Base-by-base conservation (phyloP, 2,113 vertebrate genomes). In the Muntiacus muntjak region DNA sequence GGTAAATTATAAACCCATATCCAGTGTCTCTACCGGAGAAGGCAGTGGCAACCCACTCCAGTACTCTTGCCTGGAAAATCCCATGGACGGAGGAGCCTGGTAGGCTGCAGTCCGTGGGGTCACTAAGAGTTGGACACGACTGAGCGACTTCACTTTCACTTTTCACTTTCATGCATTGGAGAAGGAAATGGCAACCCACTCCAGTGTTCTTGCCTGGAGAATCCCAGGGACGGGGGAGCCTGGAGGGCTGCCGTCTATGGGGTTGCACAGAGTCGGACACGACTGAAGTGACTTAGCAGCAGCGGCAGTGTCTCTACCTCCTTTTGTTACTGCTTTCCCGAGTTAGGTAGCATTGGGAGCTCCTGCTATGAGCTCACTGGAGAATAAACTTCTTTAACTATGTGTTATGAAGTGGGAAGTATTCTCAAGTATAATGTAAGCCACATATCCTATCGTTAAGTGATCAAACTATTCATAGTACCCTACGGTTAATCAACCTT, bases 201-300 rank as follows among this genome's bases (percentile, higher is more conserved):
- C 4, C 7, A 67, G 33, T 67, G 15, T n/a, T 67, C 15, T 67
- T 67, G 62, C 16, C 62, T n/a, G 33, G 62, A 67, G 33, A n/a
- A 67, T n/a, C 33, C 62, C 1, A 0, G 8, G 17, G 8, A 10
- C 0, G 2, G 17, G 17, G 8, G 17, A 67, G 64, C 17, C 33
- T 67, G 55, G 64, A 1, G 16, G 33, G 33, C 64, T n/a, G 64
- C 33, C 0, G 0, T 19, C 64, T 19, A 0, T 19, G 33, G 16
- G 16, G 33, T n/a, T 1, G 0, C 33, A 5, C 33, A 67, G 16
- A 9, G 16, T 36, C 2, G 2, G 64, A 36, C 8, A 36, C 8
- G 0, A 10, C 64, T 36, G 33, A 67, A 4, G 64, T 0, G 8
- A 67, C 64, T n/a, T 5, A 67, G 64, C 64, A 67, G 17, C 64